Evolutionary conservation across 1,140 invertebrate genomes (phyloP), one percentile per base, ranked within the genome.

Genomic region (Nymphalis io): DNA sequence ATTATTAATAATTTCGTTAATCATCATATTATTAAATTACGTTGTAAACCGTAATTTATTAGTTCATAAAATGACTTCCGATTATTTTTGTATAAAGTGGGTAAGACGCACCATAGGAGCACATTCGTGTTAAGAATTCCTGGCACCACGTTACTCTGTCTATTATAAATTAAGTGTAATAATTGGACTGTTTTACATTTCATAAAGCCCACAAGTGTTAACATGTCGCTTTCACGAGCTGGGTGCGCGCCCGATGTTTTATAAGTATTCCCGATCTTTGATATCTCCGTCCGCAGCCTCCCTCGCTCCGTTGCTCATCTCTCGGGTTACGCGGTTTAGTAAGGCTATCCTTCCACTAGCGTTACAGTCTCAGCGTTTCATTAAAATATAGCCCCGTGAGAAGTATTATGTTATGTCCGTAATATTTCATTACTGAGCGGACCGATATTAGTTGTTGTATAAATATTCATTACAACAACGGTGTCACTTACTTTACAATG

Each of bases 321-420:
- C 70, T 72, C 70, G 44, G n/a, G 64, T 72, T 72, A 58, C 70
- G 70, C 55, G 70, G 70, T 68, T 40, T 59, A 51, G 63, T 73
- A 68, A 66, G 39, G 58, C 63, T 66, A 71, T 60, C 69, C 69
- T 51, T 18, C 33, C 42, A 8, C 40, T 42, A 6, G 16, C 39
- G 40, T 42, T 46, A n/a, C 13, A 38, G 42, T 5, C 46, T 18
- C 12, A 27, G 18, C 66, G 59, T 60, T 60, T 42, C 59, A 60
- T 38, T 39, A 16, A 38, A 58, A 46, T 5, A 16, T 68, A 68
- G 46, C 46, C n/a, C 46, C 66, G 66, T 68, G 66, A 55, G 66
- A 68, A 68, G 38, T 59, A 46, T 68, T 48, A 18, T 16, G 10
- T 60, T 60, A 53, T 60, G 65, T 68, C 46, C 58, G 44, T 68